These are phyloP conservation scores for Trididemnum miniatum DNA, from an alignment of 23 tunicate species.

Conservation along the genomic window DNA sequence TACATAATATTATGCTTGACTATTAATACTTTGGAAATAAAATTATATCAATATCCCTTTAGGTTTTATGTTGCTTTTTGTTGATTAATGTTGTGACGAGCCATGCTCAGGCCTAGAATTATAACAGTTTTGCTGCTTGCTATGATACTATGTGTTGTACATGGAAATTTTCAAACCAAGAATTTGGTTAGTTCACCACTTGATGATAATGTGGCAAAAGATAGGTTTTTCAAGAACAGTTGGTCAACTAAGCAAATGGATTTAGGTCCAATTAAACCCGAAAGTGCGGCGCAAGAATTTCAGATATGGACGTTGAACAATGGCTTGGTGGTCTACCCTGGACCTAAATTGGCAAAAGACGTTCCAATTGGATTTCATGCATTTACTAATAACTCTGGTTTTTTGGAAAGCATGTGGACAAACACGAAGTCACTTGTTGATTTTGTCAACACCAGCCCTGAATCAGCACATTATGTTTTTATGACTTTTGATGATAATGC, in stretches of 20 bases:
- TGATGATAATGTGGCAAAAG: background rate
- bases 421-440: slow-evolving; percentile 25
- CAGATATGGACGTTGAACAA: slow-evolving; percentile 38
- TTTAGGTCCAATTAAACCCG: slow-evolving; percentile 24
- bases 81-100: too few species aligned
- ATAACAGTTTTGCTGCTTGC: background rate
- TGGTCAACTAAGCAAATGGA: background rate
- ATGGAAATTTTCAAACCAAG: background rate
- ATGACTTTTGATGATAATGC: slow-evolving; percentile 52
- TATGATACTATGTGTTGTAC: background rate
- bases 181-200: background rate
- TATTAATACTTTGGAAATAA: too few species aligned
- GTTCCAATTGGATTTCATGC: slow-evolving; percentile 65
- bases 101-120: too few species aligned
- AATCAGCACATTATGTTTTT: slow-evolving; percentile 34
- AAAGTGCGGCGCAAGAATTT: slow-evolving; percentile 38
- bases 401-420: slow-evolving; percentile 62
- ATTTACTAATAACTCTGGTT: slow-evolving; percentile 50
- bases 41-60: too few species aligned
- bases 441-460: slow-evolving; percentile 48
- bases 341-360: slow-evolving; percentile 13
- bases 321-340: slow-evolving; percentile 40
- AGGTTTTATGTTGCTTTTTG: too few species aligned
- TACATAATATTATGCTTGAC: too few species aligned
- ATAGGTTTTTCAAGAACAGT: background rate